Evolutionary conservation across 2,797 vertebrate species (phyloP), one percentile per base, ranked within the genome.

Genomic region (Fistularia tabacaria): DNA sequence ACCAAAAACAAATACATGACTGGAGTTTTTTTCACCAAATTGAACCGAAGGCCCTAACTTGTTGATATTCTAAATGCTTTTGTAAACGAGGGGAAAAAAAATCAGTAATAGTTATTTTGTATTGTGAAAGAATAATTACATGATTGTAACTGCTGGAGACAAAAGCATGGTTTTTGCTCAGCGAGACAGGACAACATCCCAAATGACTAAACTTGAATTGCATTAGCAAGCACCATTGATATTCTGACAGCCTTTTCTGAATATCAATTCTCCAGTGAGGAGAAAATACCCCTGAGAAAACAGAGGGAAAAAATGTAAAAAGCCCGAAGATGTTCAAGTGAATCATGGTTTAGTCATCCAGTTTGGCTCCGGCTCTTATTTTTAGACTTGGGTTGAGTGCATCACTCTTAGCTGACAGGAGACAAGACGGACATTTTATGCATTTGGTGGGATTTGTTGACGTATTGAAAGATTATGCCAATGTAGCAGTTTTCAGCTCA

Each of bases 181-280:
- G 59, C 25, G 14, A 49, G 66, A 74, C 53, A 62, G 52, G 59
- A 76, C 59, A 55, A 74, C 63, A 73, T 62, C 60, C 53, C 14
- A 67, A 69, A 83, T 69, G 43, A 70, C 57, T 57, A 73, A 71
- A 63, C 61, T 66, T 76, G 69, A 80, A 79, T 77, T 79, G 64
- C 64, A 77, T 80, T 69, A 77, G 77, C 64, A 58, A 78, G 57
- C 55, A 69, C 54, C 62, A 72, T 80, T 77, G 75, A 65, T 83
- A 81, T 84, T 81, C 73, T 74, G 71, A 74, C 61, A 57, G 54
- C 46, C 57, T 66, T 68, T 45, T 69, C 62, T 62, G 77, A 76
- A 84, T 76, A 79, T 62, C 66, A 77, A 55, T 65, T 69, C 67
- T 57, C 58, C 10, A 1, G 25, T 54, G 66, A 66, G 36, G 8